Conservation (phyloP, 2,888 invertebrate genomes). For the Troides helena region DNA sequence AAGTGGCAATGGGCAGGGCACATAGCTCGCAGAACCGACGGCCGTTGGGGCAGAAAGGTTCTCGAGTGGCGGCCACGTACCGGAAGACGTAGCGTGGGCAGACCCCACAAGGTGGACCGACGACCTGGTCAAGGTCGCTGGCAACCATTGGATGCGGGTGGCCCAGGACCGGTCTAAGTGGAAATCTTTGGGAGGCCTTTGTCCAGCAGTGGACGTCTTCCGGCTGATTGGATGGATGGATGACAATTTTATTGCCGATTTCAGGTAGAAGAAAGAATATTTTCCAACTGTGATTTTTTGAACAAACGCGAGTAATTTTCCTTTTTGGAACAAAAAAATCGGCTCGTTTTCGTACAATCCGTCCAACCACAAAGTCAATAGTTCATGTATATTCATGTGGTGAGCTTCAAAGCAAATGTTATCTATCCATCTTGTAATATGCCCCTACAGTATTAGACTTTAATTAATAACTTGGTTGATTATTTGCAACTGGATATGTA, state of each 20-base stretch:
- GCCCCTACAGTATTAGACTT: not conserved
- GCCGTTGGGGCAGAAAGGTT: too few relatives aligned
- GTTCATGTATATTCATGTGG: conserved; percentile 12
- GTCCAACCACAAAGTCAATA: conserved; percentile 9
- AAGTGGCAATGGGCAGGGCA: too few relatives aligned
- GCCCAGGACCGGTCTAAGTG: too few relatives aligned
- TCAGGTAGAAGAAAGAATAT: not conserved
- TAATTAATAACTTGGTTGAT: not conserved
- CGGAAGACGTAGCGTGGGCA: too few relatives aligned
- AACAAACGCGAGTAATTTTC: not conserved
- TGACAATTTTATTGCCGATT: not conserved
- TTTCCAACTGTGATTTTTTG: not conserved
- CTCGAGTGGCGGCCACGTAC: too few relatives aligned
- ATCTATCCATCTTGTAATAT: not conserved
- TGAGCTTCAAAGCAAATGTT: conserved; percentile 13
- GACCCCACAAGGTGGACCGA: too few relatives aligned
- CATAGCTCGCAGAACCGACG: too few relatives aligned
- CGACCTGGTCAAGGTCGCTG: too few relatives aligned
- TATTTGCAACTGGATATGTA: not conserved
- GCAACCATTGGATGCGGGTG: too few relatives aligned
- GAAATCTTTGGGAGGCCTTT: too few relatives aligned
- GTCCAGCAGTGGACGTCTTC: too few relatives aligned
- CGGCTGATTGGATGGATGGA: too few relatives aligned
- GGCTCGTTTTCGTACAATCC: not conserved
- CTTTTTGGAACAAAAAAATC: not conserved